Percentiles rank a stretch among this genome's conserved stretches.
phyloP scores from a whole-genome alignment of 2,113 vertebrate species.

The Thalassoma bifasciatum region DNA sequence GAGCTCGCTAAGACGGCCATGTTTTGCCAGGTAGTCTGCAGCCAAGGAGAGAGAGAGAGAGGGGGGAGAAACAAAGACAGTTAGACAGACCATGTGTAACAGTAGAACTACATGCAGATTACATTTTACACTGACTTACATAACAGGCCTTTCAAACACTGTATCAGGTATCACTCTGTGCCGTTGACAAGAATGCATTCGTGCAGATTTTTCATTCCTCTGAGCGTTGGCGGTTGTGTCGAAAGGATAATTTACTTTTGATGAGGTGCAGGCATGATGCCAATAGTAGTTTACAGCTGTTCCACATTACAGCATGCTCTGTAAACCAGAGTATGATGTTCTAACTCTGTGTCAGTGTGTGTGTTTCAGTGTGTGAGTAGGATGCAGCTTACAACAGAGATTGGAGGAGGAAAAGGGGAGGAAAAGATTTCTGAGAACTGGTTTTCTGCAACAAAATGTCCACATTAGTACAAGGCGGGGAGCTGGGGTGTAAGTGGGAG shows the following conservation, averaged over 20 bases:
- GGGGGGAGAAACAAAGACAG: not conserved
- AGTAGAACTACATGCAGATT: conserved; percentile 14
- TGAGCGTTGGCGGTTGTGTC: conserved; percentile 17
- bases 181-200: conserved; percentile 1
- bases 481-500: not conserved
- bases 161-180: conserved; percentile 1
- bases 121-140: conserved; percentile 28
- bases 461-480: conserved; percentile 29
- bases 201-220: conserved; percentile 18
- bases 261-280: conserved; percentile 36
- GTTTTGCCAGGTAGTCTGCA: conserved; percentile 96
- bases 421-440: conserved; percentile 44
- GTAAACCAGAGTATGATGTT: conserved; percentile 3
- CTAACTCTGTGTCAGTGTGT: not conserved
- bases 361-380: not conserved
- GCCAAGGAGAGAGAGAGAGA: conserved; percentile 36
- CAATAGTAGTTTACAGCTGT: conserved; percentile 45
- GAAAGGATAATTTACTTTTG: conserved; percentile 52
- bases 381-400: conserved; percentile 7
- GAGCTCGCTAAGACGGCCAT: conserved; percentile 92
- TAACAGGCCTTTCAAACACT: conserved; percentile 4
- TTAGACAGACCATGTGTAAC: conserved; percentile 4
- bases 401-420: conserved; percentile 27
- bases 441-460: conserved; percentile 35
- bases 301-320: conserved; percentile 43